phyloP scores from a whole-genome alignment of 2,888 invertebrate species.

The Athripsodes cinereus region DNA sequence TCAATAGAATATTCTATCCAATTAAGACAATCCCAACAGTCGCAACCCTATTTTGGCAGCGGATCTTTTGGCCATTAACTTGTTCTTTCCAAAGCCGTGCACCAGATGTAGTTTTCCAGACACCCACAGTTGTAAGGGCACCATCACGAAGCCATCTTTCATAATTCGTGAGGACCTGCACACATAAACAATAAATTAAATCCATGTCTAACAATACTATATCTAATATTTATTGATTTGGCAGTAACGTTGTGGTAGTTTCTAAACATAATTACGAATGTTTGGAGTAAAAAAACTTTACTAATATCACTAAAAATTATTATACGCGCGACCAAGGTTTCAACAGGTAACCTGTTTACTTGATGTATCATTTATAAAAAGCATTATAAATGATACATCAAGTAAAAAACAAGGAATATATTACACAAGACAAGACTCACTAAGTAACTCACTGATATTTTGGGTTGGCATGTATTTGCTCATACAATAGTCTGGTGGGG shows the following conservation, averaged over 20 bases:
- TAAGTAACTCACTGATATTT: conserved; percentile 58
- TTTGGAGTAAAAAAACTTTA: too few species aligned
- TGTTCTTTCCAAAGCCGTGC: conserved; percentile 66
- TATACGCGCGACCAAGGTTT: too few species aligned
- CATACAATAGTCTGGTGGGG: conserved; percentile 79
- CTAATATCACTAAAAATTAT: too few species aligned
- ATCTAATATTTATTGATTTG: too few species aligned
- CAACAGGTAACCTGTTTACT: too few species aligned
- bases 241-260: too few species aligned
- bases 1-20: too few species aligned
- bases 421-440: not conserved
- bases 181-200: conserved; percentile 19
- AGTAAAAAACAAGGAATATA: not conserved
- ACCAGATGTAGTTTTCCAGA: conserved; percentile 53
- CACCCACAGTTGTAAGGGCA: conserved; percentile 57
- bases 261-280: too few species aligned
- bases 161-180: conserved; percentile 30
- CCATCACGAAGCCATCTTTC: conserved; percentile 45
- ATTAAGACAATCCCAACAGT: conserved; percentile 29
- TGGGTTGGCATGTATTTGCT: conserved; percentile 72
- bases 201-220: too few species aligned
- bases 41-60: conserved; percentile 73
- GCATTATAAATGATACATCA: too few species aligned
- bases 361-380: too few species aligned
- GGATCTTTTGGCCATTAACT: conserved; percentile 65